Conservation (phyloP, 2,113 vertebrate species). For the Oxyruncus cristatus region DNA sequence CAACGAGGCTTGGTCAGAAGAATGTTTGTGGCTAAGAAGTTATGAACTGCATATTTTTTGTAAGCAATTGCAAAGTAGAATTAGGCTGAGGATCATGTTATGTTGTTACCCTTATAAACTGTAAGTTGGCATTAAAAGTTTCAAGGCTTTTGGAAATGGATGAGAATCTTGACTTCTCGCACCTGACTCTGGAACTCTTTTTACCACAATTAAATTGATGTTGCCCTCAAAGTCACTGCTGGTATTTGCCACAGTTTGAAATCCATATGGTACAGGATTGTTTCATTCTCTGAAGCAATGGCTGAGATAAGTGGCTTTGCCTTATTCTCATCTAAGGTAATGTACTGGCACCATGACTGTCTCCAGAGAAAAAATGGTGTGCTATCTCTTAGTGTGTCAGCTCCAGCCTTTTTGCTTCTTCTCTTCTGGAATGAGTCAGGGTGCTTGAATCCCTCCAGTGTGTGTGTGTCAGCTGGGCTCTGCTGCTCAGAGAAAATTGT, state of each 20-base stretch:
- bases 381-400: not conserved
- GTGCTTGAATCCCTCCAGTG: not conserved
- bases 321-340: not conserved
- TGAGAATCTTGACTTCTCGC: not conserved
- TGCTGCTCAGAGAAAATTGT: not conserved
- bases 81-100: not conserved
- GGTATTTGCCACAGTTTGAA: not conserved
- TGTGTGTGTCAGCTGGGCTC: not conserved
- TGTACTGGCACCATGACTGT: not conserved
- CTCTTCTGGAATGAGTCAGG: not conserved
- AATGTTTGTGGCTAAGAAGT: not conserved
- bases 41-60: not conserved
- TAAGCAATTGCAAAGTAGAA: not conserved
- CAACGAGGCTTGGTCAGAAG: not conserved
- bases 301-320: not conserved
- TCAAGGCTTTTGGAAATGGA: not conserved
- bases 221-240: not conserved
- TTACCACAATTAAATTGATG: not conserved
- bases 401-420: not conserved
- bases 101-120: not conserved
- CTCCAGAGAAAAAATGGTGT: not conserved
- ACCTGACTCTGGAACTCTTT: not conserved
- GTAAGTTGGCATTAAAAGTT: not conserved
- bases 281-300: not conserved
- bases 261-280: not conserved